phyloP scores from a whole-genome alignment of 2,888 invertebrate genomes.

The Ypsolopha sequella region DNA sequence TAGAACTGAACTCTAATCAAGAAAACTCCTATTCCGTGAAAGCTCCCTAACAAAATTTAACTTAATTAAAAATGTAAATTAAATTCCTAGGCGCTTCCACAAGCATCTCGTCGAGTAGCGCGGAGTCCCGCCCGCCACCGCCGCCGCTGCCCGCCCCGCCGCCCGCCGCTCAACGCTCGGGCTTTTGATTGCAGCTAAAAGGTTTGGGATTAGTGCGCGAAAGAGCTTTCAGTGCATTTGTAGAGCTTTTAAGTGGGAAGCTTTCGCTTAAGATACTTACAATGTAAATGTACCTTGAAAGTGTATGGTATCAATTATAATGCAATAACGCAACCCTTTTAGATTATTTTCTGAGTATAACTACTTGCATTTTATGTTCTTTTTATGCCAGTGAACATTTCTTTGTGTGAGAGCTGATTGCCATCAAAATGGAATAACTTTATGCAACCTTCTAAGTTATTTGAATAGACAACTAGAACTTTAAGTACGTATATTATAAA shows the following conservation, averaged over 20 bases:
- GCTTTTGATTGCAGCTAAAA: conserved; percentile 73
- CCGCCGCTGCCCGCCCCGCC: conserved; percentile 21
- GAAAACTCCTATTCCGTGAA: conserved; percentile 70
- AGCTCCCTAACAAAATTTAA: conserved; percentile 71
- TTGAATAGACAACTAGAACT: no score
- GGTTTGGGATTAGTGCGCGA: conserved; percentile 71
- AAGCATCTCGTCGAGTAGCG: conserved; percentile 48
- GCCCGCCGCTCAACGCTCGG: conserved; percentile 38
- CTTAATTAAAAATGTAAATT: conserved; percentile 72
- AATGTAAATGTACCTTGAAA: conserved; percentile 60
- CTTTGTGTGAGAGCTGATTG: no score
- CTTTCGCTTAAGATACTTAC: conserved; percentile 71
- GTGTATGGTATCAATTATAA: conserved; percentile 19
- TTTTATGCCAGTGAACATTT: no score
- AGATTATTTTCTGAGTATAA: neutral
- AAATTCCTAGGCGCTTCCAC: conserved; percentile 70
- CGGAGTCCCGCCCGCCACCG: conserved; percentile 13
- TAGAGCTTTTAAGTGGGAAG: conserved; percentile 72
- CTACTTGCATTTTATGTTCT: neutral
- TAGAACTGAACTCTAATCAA: conserved; percentile 69
- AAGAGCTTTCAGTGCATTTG: conserved; percentile 72
- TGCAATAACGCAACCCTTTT: conserved; percentile 2
- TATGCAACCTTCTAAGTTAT: no score
- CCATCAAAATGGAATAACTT: no score
- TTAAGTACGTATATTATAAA: no score